phyloP scores from a whole-genome alignment of 2,113 vertebrate species.

The Ranitomeya variabilis region DNA sequence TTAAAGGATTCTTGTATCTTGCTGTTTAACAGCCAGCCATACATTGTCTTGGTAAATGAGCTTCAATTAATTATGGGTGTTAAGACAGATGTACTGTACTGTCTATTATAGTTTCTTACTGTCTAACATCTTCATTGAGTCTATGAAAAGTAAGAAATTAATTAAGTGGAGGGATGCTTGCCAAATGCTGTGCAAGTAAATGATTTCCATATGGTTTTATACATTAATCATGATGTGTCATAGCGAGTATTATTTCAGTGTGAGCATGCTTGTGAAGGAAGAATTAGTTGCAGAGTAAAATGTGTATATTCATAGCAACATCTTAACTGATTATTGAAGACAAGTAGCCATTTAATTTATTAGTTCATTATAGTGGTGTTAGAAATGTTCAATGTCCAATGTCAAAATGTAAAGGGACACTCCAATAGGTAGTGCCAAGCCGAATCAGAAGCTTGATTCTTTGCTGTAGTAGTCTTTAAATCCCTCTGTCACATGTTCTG shows the following conservation, averaged over 20 bases:
- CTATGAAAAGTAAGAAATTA: not conserved
- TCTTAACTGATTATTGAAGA: not conserved
- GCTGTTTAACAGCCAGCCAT: not conserved
- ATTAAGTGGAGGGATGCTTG: not conserved
- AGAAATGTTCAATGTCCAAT: not conserved
- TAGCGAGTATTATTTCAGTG: not conserved
- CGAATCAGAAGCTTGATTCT: too few species aligned
- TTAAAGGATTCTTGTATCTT: not conserved
- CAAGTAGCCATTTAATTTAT: not conserved
- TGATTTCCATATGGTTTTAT: not conserved
- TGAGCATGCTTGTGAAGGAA: not conserved
- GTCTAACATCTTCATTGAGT: slow-evolving; percentile 14
- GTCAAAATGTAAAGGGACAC: not conserved
- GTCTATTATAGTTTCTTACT: not conserved
- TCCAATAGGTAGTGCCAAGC: not conserved
- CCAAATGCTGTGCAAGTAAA: slow-evolving; percentile 1
- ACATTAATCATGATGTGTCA: not conserved
- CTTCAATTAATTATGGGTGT: slow-evolving; percentile 24
- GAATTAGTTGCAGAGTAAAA: not conserved
- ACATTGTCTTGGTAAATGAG: not conserved
- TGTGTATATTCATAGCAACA: not conserved
- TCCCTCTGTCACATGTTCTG: too few species aligned
- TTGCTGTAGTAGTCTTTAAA: too few species aligned
- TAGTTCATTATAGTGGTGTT: too few species aligned
- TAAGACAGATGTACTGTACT: not conserved